Base-by-base conservation (phyloP, 2,797 vertebrate genomes). In the Sarcoramphus papa region DNA sequence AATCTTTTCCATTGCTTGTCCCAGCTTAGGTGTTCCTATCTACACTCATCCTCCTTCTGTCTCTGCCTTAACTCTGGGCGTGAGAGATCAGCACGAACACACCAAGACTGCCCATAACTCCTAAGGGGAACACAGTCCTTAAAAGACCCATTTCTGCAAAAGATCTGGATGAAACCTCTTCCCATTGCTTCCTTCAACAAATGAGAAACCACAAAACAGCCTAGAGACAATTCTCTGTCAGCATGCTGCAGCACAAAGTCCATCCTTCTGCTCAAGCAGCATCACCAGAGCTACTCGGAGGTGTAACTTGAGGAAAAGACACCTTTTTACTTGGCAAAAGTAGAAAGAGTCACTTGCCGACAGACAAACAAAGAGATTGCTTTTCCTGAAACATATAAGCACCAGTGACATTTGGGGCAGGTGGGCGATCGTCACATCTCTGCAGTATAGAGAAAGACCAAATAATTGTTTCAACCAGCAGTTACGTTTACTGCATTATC, bases 261-360 rank as follows among this genome's bases (percentile, higher is more conserved):
- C 28, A 19, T 54, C 79, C 0, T 78, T 30, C 80, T 51, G 25
- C 31, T 81, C 53, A 48, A 13, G 48, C 0, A 0, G 45, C 28
- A 87, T 35, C 60, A 43, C 10, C 57, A 64, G 51, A 82, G 53
- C 54, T 67, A 63, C n/a, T 47, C 3, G 0, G 35, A 73, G 13
- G 7, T 7, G 2, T 5, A 56, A 84, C 21, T 17, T 31, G 14
- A 82, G 15, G 37, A 74, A 88, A 84, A 78, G 19, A 3, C 68
- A 77, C 9, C 27, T 30, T 85, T 67, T 57, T 3, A 43, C n/a
- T 48, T 56, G n/a, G 22, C 62, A 50, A 57, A 86, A 63, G 21
- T 6, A 48, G 27, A 45, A 37, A 43, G 41, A 27, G 16, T 35
- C 25, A 30, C 25, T 37, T 48, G 59, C 14, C 0, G 0, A 75